phyloP scores from a whole-genome alignment of 1,140 invertebrate species.

The Bombus confusus region DNA sequence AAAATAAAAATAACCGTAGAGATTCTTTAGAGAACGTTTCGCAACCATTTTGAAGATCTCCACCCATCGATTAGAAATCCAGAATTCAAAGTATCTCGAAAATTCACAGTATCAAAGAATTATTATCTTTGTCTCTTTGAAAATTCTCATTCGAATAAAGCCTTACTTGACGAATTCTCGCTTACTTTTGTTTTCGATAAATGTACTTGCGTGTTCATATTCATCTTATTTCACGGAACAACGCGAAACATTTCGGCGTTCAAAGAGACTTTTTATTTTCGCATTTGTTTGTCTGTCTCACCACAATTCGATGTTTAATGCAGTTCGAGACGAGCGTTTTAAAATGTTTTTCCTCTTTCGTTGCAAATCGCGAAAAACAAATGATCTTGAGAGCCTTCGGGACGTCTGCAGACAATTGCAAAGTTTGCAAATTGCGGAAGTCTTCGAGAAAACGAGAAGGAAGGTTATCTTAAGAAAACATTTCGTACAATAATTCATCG shows the following conservation, averaged over 20 bases:
- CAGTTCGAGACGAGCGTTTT: neutral
- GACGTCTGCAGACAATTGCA: neutral
- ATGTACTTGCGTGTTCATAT: neutral
- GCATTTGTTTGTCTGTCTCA: too few relatives aligned
- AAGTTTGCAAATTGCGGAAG: conserved; percentile 1
- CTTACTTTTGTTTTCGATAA: too few relatives aligned
- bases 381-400: neutral
- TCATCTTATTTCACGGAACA: too few relatives aligned
- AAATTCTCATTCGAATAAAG: neutral
- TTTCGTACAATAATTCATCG: conserved; percentile 1
- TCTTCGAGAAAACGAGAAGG: neutral
- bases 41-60: too few relatives aligned
- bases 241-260: neutral
- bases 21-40: neutral
- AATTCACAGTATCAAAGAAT: too few relatives aligned
- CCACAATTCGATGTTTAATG: neutral
- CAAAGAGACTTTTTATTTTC: neutral
- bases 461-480: conserved; percentile 23
- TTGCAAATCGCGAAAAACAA: too few relatives aligned
- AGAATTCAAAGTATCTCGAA: too few relatives aligned
- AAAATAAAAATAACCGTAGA: neutral
- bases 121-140: neutral
- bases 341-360: neutral
- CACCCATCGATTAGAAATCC: neutral
- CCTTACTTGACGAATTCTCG: neutral